A percentile compares a stretch with the other conserved stretches of the same genome.
phyloP scores from a whole-genome alignment of 1,140 invertebrate genomes.

The Bactericera cockerelli region DNA sequence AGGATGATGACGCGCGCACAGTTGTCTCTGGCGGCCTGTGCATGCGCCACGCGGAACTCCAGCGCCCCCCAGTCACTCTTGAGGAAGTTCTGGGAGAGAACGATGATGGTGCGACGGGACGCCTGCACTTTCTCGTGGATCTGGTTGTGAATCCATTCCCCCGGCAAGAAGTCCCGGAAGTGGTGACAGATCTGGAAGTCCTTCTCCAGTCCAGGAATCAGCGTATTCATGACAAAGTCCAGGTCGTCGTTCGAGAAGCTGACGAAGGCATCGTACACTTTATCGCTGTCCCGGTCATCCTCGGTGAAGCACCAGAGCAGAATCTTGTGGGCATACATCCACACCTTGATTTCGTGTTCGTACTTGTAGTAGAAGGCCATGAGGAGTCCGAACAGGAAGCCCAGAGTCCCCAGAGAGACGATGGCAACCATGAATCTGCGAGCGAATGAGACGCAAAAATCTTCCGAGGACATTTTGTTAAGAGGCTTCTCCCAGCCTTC shows the following conservation, averaged over 20 bases:
- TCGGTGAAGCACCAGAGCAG: slow-evolving; percentile 50
- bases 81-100: slow-evolving; percentile 66
- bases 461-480: slow-evolving; percentile 30
- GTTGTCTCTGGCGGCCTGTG: slow-evolving; percentile 53
- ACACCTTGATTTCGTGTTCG: slow-evolving; percentile 46
- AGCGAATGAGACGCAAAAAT: slow-evolving; percentile 34
- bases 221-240: slow-evolving; percentile 46
- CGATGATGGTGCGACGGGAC: slow-evolving; percentile 63
- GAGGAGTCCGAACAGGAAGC: slow-evolving; percentile 33
- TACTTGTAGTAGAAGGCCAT: slow-evolving; percentile 44
- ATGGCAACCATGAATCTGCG: slow-evolving; percentile 30
- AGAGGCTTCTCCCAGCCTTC: slow-evolving; percentile 24
- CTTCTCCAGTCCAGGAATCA: slow-evolving; percentile 49
- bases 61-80: slow-evolving; percentile 69
- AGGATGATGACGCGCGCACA: slow-evolving; percentile 58
- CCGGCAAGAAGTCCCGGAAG: slow-evolving; percentile 59
- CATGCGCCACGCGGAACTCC: slow-evolving; percentile 68
- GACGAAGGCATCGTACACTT: slow-evolving; percentile 71
- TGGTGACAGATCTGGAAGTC: slow-evolving; percentile 59
- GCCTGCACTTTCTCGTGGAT: slow-evolving; percentile 60
- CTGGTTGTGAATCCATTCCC: slow-evolving; percentile 62
- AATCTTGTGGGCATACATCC: slow-evolving; percentile 45
- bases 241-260: slow-evolving; percentile 72
- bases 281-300: slow-evolving; percentile 57
- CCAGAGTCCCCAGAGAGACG: slow-evolving; percentile 31